A percentile compares a stretch with the other conserved stretches of the same genome.
These are phyloP conservation scores for Andrena cerasifolii DNA, from an alignment of 1,140 invertebrate species.

Conservation along the genomic window DNA sequence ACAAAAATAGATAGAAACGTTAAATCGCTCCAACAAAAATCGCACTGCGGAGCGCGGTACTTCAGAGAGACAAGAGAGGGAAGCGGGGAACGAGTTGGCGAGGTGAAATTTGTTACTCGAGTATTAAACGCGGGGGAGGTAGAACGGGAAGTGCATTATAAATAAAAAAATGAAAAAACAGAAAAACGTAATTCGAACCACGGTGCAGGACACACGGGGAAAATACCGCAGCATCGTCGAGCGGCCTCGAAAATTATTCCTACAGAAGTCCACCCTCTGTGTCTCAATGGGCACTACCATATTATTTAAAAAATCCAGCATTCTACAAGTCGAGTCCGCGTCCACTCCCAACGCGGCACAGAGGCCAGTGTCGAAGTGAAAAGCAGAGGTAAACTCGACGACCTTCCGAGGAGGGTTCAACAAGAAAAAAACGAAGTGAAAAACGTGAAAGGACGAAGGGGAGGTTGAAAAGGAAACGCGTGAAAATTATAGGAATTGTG, in stretches of 20 bases:
- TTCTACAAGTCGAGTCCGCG: background rate
- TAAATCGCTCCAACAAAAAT: background rate
- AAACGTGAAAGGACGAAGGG: background rate
- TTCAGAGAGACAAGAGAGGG: background rate
- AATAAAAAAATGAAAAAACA: no score
- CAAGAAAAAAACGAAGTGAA: no score
- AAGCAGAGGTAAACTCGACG: background rate
- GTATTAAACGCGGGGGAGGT: slow-evolving; percentile 17
- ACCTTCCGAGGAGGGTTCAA: background rate
- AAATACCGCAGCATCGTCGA: no score
- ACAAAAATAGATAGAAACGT: background rate
- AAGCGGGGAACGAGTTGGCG: background rate
- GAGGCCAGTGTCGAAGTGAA: background rate
- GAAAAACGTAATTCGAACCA: background rate
- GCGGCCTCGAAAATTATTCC: background rate
- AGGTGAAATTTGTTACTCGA: background rate
- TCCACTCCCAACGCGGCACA: background rate
- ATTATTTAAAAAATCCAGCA: background rate
- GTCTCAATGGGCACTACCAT: background rate
- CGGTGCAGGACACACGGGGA: no score
- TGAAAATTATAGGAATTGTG: background rate
- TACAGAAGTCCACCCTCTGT: background rate
- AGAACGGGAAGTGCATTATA: background rate
- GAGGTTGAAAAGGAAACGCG: no score
- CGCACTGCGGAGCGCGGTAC: background rate